Evolutionary conservation across 2,113 vertebrate species (phyloP).

Genomic region (Tricholaema leucomelas): DNA sequence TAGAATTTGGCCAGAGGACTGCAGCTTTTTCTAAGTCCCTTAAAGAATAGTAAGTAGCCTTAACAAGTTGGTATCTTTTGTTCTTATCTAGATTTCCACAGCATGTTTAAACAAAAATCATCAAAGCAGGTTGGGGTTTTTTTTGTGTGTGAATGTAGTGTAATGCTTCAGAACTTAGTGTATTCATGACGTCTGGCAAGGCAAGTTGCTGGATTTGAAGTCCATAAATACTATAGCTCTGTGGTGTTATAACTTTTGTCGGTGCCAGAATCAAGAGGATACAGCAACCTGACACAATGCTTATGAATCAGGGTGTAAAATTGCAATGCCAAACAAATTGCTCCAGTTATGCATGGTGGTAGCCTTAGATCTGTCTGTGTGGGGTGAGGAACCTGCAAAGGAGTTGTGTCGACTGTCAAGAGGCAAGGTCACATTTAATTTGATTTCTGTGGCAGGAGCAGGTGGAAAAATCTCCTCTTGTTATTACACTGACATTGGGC

Average conservation of each 20-base stretch:
- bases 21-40: background rate
- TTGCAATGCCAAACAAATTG: background rate
- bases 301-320: constrained; percentile 1
- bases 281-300: background rate
- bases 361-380: background rate
- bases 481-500: background rate
- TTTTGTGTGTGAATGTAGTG: background rate
- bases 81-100: background rate
- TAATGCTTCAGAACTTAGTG: background rate
- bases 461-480: background rate
- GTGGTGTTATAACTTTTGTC: background rate
- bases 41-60: background rate
- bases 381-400: background rate
- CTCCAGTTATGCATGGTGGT: background rate
- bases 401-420: background rate
- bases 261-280: background rate
- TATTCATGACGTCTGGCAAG: background rate
- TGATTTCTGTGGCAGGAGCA: background rate
- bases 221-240: background rate
- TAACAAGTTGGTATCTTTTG: background rate
- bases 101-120: background rate
- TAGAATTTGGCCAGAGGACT: background rate
- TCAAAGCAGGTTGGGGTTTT: background rate
- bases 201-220: background rate
- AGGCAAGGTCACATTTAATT: background rate